Percentiles rank a stretch among this genome's conserved stretches.
Evolutionary conservation across 64 coral and sea anemone genomes (phyloP).

Genomic region (Actinia tenebrosa): DNA sequence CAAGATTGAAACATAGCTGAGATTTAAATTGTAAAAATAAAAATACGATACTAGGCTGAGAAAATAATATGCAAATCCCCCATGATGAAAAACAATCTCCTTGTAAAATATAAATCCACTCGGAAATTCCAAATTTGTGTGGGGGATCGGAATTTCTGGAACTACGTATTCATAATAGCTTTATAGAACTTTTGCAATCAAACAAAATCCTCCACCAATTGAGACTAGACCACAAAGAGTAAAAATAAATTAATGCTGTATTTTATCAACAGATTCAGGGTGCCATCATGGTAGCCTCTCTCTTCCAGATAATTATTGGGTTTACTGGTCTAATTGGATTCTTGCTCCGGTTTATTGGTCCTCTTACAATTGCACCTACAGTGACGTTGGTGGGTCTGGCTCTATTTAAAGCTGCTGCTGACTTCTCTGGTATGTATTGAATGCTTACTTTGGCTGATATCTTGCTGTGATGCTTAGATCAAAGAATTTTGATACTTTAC

Average conservation of each 20-base stretch:
- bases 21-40: no score
- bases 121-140: no score
- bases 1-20: no score
- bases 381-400: constrained; percentile 75
- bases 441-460: background rate
- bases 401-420: constrained; percentile 50
- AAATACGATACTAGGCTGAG: no score
- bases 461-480: background rate
- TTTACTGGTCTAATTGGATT: constrained; percentile 79
- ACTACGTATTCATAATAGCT: no score
- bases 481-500: background rate
- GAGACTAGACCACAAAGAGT: no score
- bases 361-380: constrained; percentile 79
- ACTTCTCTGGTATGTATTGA: constrained; percentile 34
- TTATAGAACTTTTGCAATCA: no score
- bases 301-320: constrained; percentile 82
- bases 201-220: no score
- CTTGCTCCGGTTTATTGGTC: constrained; percentile 74
- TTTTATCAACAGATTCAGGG: constrained; percentile 71
- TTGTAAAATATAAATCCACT: no score
- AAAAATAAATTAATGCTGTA: background rate
- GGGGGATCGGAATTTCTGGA: no score
- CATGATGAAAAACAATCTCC: no score
- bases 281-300: constrained; percentile 83
- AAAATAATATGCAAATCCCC: no score